A percentile compares a stretch with the other conserved stretches of the same genome.
Conservation (phyloP, 1,140 invertebrate species). For the Geopemphigus sp. region DNA sequence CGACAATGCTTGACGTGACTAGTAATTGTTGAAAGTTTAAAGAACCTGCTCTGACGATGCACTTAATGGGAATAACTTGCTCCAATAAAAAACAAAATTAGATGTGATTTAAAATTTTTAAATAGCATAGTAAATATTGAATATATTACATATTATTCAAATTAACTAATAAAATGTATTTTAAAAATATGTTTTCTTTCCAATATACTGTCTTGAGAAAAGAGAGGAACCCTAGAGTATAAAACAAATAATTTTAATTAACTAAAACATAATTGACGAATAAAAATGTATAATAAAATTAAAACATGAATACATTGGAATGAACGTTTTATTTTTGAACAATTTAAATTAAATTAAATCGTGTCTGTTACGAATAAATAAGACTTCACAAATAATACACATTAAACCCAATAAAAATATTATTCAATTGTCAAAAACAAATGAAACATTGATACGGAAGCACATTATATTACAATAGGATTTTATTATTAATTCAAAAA, state of each 20-base stretch:
- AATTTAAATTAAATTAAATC: not conserved
- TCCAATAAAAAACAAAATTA: not conserved
- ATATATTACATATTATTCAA: not conserved
- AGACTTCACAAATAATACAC: slow-evolving; percentile 23
- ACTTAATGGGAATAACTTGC: not conserved
- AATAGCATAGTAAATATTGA: not conserved
- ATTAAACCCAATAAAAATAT: slow-evolving; percentile 1
- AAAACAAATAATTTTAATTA: slow-evolving; percentile 8
- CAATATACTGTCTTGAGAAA: slow-evolving; percentile 35
- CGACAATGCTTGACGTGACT: not conserved
- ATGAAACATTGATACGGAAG: not conserved
- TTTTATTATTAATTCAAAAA: not conserved
- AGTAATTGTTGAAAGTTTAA: too few species aligned
- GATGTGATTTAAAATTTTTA: not conserved
- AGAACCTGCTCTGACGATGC: too few species aligned
- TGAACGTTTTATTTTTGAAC: slow-evolving; percentile 23
- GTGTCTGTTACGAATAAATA: not conserved
- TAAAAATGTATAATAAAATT: slow-evolving; percentile 11
- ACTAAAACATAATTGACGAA: not conserved
- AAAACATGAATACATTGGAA: slow-evolving; percentile 39
- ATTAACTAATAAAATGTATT: not conserved
- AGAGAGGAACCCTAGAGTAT: slow-evolving; percentile 22
- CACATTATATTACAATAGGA: slow-evolving; percentile 17
- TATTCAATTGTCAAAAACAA: not conserved
- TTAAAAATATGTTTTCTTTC: slow-evolving; percentile 19